Evolutionary conservation across 2,113 vertebrate species (phyloP).

Genomic region (Gambusia affinis): DNA sequence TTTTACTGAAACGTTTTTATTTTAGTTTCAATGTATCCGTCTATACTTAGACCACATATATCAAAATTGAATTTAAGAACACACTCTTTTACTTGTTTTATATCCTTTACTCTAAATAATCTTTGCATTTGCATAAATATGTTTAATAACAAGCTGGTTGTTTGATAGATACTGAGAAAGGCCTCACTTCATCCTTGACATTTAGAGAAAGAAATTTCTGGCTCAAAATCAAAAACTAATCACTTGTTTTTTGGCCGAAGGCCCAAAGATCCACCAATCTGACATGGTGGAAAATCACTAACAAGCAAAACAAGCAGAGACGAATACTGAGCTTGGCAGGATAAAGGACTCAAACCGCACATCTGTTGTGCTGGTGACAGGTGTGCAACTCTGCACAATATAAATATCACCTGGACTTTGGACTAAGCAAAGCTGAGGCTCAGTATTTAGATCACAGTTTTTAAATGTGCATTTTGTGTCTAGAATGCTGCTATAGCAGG

Average conservation of each 20-base stretch:
- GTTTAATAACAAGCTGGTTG: background rate
- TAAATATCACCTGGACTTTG: background rate
- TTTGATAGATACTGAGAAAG: background rate
- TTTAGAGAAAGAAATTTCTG: background rate
- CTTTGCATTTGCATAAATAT: background rate
- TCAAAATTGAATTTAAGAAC: too few species aligned
- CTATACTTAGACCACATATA: too few species aligned
- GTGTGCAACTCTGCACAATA: conserved; percentile 3
- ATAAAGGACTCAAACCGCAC: background rate
- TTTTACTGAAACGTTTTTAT: too few species aligned
- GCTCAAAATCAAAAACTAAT: conserved; percentile 19
- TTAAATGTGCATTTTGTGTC: background rate
- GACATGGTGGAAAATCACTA: conserved; percentile 14
- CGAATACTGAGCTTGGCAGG: background rate
- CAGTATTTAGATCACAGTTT: background rate
- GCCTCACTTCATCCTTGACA: background rate
- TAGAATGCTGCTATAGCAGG: background rate
- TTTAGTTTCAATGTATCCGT: too few species aligned
- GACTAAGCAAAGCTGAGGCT: conserved; percentile 1
- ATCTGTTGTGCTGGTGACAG: background rate
- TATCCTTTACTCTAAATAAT: too few species aligned
- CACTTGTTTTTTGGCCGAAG: conserved; percentile 17
- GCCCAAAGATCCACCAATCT: conserved; percentile 4
- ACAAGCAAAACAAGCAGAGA: conserved; percentile 10
- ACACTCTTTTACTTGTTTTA: too few species aligned